A percentile compares a stretch with the other conserved stretches of the same genome.
Evolutionary conservation across 1,140 invertebrate species (phyloP).

Genomic region (Drosophila obscura): DNA sequence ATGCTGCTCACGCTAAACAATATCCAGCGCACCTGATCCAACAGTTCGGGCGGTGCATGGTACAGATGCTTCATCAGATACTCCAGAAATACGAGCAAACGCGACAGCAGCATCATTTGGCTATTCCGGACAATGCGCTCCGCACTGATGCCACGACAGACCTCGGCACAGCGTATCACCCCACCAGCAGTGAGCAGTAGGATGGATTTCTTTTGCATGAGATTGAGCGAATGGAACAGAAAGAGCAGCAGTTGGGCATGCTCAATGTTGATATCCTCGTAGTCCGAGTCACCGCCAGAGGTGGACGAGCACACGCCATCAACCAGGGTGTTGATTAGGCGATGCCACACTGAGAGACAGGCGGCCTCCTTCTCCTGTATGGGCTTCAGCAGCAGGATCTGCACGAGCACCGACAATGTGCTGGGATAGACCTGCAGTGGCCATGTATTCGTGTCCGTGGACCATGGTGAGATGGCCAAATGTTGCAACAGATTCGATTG

Average conservation of each 20-base stretch:
- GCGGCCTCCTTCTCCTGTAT: slow-evolving; percentile 94
- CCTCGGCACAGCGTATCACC: slow-evolving; percentile 88
- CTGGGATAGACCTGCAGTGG: slow-evolving; percentile 93
- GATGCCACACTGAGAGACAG: slow-evolving; percentile 95
- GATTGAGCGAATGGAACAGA: slow-evolving; percentile 95
- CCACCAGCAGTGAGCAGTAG: slow-evolving; percentile 91
- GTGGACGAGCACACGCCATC: slow-evolving; percentile 87
- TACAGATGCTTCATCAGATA: slow-evolving; percentile 98
- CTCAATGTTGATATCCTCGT: slow-evolving; percentile 95
- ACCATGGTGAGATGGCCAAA: slow-evolving; percentile 90
- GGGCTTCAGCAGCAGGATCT: slow-evolving; percentile 91
- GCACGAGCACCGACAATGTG: slow-evolving; percentile 90
- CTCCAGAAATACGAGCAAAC: slow-evolving; percentile 95
- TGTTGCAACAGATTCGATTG: slow-evolving; percentile 90
- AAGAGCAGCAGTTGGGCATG: slow-evolving; percentile 97
- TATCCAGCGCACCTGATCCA: slow-evolving; percentile 89
- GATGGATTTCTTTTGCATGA: slow-evolving; percentile 98
- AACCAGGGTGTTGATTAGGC: slow-evolving; percentile 93
- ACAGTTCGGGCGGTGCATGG: slow-evolving; percentile 90
- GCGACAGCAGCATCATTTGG: slow-evolving; percentile 92
- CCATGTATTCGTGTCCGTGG: slow-evolving; percentile 88
- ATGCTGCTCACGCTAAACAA: slow-evolving; percentile 80
- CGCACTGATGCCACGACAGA: slow-evolving; percentile 85
- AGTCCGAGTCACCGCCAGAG: slow-evolving; percentile 62
- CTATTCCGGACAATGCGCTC: slow-evolving; percentile 85